phyloP scores from a whole-genome alignment of 1,140 invertebrate species.

The Dendrolimus kikuchii region DNA sequence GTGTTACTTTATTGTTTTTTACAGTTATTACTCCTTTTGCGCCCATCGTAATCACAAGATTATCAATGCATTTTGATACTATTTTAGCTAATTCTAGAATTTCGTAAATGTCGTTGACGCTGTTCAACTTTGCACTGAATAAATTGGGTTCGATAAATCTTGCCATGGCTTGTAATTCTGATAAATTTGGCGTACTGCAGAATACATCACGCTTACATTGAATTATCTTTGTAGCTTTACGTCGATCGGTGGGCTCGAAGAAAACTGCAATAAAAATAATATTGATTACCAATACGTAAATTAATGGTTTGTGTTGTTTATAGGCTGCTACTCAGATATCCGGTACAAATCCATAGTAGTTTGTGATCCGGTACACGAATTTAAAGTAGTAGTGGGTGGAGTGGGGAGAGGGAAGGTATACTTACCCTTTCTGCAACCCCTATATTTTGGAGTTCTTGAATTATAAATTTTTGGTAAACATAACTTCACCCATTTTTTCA shows the following conservation, averaged over 20 bases:
- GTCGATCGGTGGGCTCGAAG: constrained; percentile 58
- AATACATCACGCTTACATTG: constrained; percentile 46
- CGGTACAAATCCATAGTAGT: no score
- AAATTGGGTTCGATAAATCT: constrained; percentile 33
- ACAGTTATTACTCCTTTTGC: constrained; percentile 71
- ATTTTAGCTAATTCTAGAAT: constrained; percentile 48
- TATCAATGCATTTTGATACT: constrained; percentile 32
- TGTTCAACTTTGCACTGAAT: background rate
- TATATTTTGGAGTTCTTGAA: no score
- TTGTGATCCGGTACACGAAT: no score
- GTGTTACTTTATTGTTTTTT: constrained; percentile 23
- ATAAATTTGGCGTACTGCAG: constrained; percentile 81
- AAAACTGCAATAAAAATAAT: constrained; percentile 52
- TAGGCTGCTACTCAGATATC: no score
- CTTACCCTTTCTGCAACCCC: no score
- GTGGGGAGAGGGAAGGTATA: no score
- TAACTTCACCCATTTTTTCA: no score
- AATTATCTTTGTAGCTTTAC: constrained; percentile 48
- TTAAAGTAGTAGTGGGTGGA: no score
- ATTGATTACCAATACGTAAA: background rate
- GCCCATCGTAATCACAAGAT: constrained; percentile 73
- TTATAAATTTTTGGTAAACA: no score
- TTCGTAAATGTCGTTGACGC: constrained; percentile 51
- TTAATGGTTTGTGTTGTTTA: no score
- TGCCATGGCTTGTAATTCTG: constrained; percentile 77